Evolutionary conservation across 1,140 invertebrate genomes (phyloP).

Genomic region (Papilio xuthus): DNA sequence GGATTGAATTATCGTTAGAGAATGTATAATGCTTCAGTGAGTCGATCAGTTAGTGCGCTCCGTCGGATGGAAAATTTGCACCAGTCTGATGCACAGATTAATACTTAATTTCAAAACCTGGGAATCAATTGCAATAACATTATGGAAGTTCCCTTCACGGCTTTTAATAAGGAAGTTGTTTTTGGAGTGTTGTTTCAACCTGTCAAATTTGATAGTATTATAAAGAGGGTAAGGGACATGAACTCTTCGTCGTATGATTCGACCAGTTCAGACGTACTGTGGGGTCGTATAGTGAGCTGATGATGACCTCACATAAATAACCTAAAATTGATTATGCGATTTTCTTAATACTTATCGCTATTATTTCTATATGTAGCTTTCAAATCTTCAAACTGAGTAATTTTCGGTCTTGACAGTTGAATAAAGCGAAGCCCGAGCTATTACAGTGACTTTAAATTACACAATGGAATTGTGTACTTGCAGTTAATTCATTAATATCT

Average conservation of each 20-base stretch:
- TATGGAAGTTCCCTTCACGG: not conserved
- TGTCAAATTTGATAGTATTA: not conserved
- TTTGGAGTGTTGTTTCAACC: not conserved
- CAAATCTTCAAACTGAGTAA: too few species aligned
- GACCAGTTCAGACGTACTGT: too few species aligned
- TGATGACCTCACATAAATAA: too few species aligned
- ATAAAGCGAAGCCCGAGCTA: too few species aligned
- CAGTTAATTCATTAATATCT: not conserved
- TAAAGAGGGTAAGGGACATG: not conserved
- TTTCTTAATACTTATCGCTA: too few species aligned
- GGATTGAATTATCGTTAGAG: slow-evolving; percentile 25
- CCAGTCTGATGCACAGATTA: slow-evolving; percentile 29
- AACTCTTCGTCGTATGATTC: too few species aligned
- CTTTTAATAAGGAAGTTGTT: not conserved
- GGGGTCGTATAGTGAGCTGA: too few species aligned
- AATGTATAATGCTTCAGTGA: slow-evolving; percentile 28
- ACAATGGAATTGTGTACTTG: not conserved
- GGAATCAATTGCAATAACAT: not conserved
- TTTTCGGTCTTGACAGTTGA: too few species aligned
- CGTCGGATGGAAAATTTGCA: slow-evolving; percentile 33
- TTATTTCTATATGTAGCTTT: too few species aligned
- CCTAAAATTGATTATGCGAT: too few species aligned
- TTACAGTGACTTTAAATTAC: not conserved
- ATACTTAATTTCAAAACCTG: slow-evolving; percentile 43
- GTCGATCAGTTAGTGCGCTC: slow-evolving; percentile 20